Base-by-base conservation (phyloP, 2,113 vertebrate genomes). In the Haemorhous mexicanus region DNA sequence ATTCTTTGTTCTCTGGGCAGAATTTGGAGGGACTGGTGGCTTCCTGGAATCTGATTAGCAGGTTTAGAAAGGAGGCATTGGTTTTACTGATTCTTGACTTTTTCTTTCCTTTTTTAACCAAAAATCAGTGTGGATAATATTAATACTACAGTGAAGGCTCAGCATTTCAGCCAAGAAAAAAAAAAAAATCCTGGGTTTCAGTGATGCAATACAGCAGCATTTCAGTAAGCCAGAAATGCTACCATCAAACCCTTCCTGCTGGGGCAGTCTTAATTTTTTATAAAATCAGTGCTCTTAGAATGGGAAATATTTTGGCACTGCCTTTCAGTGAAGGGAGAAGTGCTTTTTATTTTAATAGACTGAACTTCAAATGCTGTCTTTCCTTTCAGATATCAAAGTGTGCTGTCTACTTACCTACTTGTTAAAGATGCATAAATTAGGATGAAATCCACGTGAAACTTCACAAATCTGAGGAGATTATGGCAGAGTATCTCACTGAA, bases 151-250 rank as follows among this genome's bases (percentile, higher is more conserved):
- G 13, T 33, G 55, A 72, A 87, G 73, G 81, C 69, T 69, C 87
- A 77, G 53, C 39, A 26, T 96, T 90, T 80, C 47, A 70, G 46
- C 24, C 47, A 76, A 43, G 41, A 63, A 67, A 63, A 59, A 56
- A 59, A 56, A 56, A 63, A 50, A 50, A 76, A 58, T 6, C 61
- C 32, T 13, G 43, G 20, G 46, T 64, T 94, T 96, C 62, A 77
- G 69, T 87, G 89, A 89, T 90, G 67, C 91, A 82, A n/a, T 62
- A 41, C 41, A 93, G 58, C 27, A 95, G 81, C 87, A 68, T 84
- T 62, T 47, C 41, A 72, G 27, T 72, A 93, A 84, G 61, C 69
- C 56, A 76, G 86, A 94, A 72, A 80, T 73, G 58, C 43, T 66
- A 5, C 56, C 55, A 41, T 44, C n/a, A 87, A 90, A 68, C 58